Percentiles rank a stretch among this genome's conserved stretches.
These are phyloP conservation scores for Nematostella vectensis DNA, from an alignment of 92 coral and sea anemone genomes.

Conservation along the genomic window DNA sequence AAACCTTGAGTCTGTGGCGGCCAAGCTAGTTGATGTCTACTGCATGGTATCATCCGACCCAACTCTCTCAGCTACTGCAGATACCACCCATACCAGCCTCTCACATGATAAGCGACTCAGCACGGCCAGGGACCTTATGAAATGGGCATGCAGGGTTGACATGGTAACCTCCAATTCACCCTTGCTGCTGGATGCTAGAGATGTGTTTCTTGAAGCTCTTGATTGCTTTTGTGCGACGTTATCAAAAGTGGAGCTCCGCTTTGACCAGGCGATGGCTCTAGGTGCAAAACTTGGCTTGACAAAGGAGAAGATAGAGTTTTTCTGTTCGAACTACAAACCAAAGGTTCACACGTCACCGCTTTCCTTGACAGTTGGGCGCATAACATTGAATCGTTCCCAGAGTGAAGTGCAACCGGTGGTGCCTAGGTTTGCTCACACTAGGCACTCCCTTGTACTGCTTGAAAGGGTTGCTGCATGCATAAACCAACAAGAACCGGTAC, in stretches of 20 bases:
- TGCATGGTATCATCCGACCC: constrained; percentile 72
- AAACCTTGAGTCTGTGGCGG: constrained; percentile 56
- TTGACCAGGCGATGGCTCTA: constrained; percentile 53
- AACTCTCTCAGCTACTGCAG: constrained; percentile 32
- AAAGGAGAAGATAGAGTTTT: constrained; percentile 79
- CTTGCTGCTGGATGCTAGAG: constrained; percentile 47
- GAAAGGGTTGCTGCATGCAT: constrained; percentile 85
- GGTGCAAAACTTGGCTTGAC: constrained; percentile 90
- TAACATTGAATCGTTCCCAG: constrained; percentile 50
- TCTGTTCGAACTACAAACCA: constrained; percentile 72
- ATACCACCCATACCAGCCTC: constrained; percentile 39
- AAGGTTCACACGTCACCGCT: constrained; percentile 56
- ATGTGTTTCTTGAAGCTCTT: constrained; percentile 87
- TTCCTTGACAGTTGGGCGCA: constrained; percentile 76
- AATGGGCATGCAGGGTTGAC: constrained; percentile 77
- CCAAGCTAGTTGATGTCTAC: constrained; percentile 77
- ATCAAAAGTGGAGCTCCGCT: constrained; percentile 50
- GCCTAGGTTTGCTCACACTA: constrained; percentile 79
- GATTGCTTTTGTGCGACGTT: constrained; percentile 89
- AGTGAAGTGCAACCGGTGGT: not conserved
- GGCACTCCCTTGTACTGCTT: constrained; percentile 75
- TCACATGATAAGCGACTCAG: constrained; percentile 67
- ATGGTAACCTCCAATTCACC: constrained; percentile 44
- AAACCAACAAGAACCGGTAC: constrained; percentile 77
- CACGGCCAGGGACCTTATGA: constrained; percentile 86